phyloP scores from a whole-genome alignment of 2,888 invertebrate genomes.

The Tachina lurida region DNA sequence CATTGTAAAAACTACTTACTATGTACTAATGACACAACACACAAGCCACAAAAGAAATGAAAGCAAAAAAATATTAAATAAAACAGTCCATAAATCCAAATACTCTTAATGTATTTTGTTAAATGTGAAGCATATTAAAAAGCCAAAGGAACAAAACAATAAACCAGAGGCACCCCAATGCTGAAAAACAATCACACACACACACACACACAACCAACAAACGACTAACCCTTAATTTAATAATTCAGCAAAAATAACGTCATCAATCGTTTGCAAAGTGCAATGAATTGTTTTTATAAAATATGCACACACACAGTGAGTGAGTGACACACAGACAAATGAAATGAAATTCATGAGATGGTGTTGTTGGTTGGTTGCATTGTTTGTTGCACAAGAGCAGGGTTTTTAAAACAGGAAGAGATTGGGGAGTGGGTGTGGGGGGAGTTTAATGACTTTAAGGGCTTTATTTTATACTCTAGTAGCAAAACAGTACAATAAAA shows the following conservation, averaged over 20 bases:
- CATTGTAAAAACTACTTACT: conserved; percentile 7
- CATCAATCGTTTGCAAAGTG: conserved; percentile 66
- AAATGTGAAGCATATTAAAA: conserved; percentile 25
- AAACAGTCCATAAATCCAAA: conserved; percentile 52
- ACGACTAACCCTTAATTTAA: conserved; percentile 58
- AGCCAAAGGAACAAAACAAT: conserved; percentile 8
- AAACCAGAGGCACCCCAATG: conserved; percentile 32
- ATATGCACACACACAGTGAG: neutral
- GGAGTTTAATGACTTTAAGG: conserved; percentile 42
- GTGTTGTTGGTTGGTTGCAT: conserved; percentile 12
- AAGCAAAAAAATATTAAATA: neutral
- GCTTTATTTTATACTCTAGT: conserved; percentile 9
- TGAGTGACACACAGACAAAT: neutral
- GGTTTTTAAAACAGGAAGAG: neutral
- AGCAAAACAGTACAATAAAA: neutral
- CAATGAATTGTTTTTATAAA: conserved; percentile 60
- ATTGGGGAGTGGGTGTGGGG: no score
- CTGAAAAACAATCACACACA: conserved; percentile 9
- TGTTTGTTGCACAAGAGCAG: neutral
- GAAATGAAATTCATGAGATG: neutral
- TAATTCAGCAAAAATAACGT: conserved; percentile 63
- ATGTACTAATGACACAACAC: conserved; percentile 47
- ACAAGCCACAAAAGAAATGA: conserved; percentile 22
- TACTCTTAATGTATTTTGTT: conserved; percentile 21
- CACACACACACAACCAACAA: conserved; percentile 19